phyloP scores from a whole-genome alignment of 2,797 vertebrate genomes.

The Brotogeris chrysoptera region DNA sequence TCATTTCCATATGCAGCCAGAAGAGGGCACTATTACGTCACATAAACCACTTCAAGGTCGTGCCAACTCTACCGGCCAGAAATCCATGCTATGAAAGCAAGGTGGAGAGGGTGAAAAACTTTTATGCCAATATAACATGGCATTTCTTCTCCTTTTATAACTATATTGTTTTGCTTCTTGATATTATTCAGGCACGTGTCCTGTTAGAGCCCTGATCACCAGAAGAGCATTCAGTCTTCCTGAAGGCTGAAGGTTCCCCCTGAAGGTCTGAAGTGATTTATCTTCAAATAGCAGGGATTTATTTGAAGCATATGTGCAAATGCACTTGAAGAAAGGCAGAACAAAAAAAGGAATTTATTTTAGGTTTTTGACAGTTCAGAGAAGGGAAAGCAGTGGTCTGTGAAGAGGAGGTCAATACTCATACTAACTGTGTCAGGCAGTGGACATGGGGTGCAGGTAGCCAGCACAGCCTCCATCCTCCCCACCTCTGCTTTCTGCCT shows the following conservation, averaged over 20 bases:
- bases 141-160: neutral
- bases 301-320: neutral
- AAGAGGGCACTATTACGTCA: constrained; percentile 12
- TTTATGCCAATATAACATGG: neutral
- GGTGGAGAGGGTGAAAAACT: too few species aligned
- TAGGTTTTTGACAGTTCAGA: neutral
- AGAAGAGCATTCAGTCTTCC: neutral
- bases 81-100: rapidly evolving
- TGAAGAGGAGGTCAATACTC: neutral
- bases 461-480: neutral
- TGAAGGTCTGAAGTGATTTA: neutral
- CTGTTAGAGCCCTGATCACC: neutral
- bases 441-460: rapidly evolving
- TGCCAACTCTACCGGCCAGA: rapidly evolving
- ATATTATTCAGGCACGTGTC: rapidly evolving
- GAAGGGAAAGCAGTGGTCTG: neutral
- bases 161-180: neutral
- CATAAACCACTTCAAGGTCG: neutral
- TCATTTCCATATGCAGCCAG: neutral
- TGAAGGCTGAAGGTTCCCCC: neutral
- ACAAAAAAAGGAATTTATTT: neutral
- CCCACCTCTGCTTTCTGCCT: neutral
- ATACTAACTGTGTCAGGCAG: neutral
- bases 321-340: neutral
- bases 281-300: neutral